phyloP scores from a whole-genome alignment of 2,113 vertebrate species.

The Cairina moschata region DNA sequence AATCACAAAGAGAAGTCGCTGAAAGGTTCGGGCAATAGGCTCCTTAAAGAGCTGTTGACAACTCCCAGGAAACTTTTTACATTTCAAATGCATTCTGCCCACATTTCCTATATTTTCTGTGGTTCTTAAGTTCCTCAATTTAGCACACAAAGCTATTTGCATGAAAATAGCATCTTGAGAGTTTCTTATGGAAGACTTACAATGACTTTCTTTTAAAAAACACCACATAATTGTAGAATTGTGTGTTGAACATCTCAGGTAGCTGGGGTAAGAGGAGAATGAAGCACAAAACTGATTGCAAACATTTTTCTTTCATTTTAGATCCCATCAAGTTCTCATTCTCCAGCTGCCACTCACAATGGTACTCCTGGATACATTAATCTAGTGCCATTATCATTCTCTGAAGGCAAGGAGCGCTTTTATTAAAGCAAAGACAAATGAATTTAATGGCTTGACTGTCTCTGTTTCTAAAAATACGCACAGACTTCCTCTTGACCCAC shows the following conservation, averaged over 20 bases:
- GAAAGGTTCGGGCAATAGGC: neutral
- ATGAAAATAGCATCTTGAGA: conserved; percentile 61
- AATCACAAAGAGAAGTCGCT: conserved; percentile 38
- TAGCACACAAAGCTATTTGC: conserved; percentile 61
- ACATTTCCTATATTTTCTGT: conserved; percentile 30
- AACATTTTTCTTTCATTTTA: conserved; percentile 63
- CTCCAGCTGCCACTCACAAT: conserved; percentile 45
- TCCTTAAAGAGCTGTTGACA: conserved; percentile 55
- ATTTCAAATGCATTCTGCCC: conserved; percentile 38
- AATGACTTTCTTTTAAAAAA: neutral
- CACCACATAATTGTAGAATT: conserved; percentile 46
- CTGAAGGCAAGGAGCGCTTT: conserved; percentile 3
- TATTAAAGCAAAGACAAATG: conserved; percentile 41
- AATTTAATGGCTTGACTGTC: neutral
- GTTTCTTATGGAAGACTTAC: conserved; percentile 28
- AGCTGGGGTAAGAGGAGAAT: neutral
- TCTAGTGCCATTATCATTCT: conserved; percentile 36
- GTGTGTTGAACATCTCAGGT: conserved; percentile 41
- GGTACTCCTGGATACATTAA: conserved; percentile 25
- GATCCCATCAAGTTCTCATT: conserved; percentile 46
- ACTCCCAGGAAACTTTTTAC: conserved; percentile 49
- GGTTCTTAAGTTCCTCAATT: conserved; percentile 39
- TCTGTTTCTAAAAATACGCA: neutral
- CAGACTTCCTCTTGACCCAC: neutral
- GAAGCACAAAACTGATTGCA: conserved; percentile 55